These are phyloP conservation scores for Acronicta leporina DNA, from an alignment of 2,888 invertebrate genomes.

Conservation along the genomic window DNA sequence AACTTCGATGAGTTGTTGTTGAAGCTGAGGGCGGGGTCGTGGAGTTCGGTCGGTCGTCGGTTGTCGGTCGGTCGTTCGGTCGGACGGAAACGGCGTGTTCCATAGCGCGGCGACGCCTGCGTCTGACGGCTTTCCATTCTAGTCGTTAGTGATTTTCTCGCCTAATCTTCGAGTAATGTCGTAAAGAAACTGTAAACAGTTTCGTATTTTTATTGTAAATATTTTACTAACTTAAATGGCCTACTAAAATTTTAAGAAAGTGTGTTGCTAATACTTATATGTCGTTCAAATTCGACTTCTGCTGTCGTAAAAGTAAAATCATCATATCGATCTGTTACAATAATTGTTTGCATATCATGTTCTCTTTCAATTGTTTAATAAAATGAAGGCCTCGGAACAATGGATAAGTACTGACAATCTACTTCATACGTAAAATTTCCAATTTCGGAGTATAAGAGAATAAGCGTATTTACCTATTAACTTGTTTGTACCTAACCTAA, in stretches of 20 bases:
- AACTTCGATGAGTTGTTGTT: slow-evolving; percentile 26
- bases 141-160: slow-evolving; percentile 84
- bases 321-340: slow-evolving; percentile 67
- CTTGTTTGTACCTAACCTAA: slow-evolving; percentile 75
- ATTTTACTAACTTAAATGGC: slow-evolving; percentile 86
- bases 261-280: slow-evolving; percentile 82
- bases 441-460: slow-evolving; percentile 56
- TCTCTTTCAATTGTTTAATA: slow-evolving; percentile 39
- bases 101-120: slow-evolving; percentile 40
- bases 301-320: slow-evolving; percentile 59
- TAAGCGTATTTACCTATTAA: slow-evolving; percentile 65
- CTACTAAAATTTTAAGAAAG: slow-evolving; percentile 81
- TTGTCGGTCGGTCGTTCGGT: not conserved
- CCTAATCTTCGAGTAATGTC: slow-evolving; percentile 84
- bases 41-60: not conserved
- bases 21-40: slow-evolving; percentile 9
- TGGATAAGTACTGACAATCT: slow-evolving; percentile 51
- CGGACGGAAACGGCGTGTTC: slow-evolving; percentile 28
- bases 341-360: slow-evolving; percentile 68
- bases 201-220: slow-evolving; percentile 86
- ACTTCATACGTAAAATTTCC: slow-evolving; percentile 65
- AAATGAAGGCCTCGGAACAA: slow-evolving; percentile 38
- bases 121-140: slow-evolving; percentile 67
- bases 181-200: slow-evolving; percentile 83
- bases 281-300: slow-evolving; percentile 80